A percentile compares a stretch with the other conserved stretches of the same genome.
Conservation (phyloP, 1,140 invertebrate genomes). For the Aradophagus sp. region DNA sequence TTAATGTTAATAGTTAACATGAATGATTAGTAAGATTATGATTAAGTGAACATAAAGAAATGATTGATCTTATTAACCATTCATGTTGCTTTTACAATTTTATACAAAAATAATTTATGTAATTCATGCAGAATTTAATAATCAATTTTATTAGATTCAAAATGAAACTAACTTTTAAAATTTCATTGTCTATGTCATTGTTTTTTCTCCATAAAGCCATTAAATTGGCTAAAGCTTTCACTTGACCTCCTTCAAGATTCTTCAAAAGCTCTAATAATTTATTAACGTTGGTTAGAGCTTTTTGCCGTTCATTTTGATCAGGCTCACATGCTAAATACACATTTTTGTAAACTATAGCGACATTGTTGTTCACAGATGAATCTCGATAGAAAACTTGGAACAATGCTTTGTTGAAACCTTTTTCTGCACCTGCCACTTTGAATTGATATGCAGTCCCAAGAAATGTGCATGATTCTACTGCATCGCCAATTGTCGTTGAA, state of each 20-base stretch:
- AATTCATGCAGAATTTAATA: no score
- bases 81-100: no score
- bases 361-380: slow-evolving; percentile 77
- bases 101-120: no score
- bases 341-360: slow-evolving; percentile 79
- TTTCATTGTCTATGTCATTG: slow-evolving; percentile 77
- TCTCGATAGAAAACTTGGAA: slow-evolving; percentile 79
- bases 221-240: slow-evolving; percentile 81
- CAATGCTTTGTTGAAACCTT: slow-evolving; percentile 84
- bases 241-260: slow-evolving; percentile 41
- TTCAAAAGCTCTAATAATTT: slow-evolving; percentile 54
- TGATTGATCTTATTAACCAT: no score
- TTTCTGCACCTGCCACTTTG: slow-evolving; percentile 81
- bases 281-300: slow-evolving; percentile 58
- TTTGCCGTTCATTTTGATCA: slow-evolving; percentile 60
- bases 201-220: slow-evolving; percentile 80
- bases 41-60: no score
- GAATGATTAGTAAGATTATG: no score
- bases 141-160: no score
- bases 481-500: slow-evolving; percentile 84
- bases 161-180: slow-evolving; percentile 69
- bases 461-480: slow-evolving; percentile 89
- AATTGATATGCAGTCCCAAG: slow-evolving; percentile 88
- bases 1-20: no score
- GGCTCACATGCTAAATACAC: slow-evolving; percentile 75